phyloP scores from a whole-genome alignment of 2,797 vertebrate species.

The Neosalanx taihuensis region DNA sequence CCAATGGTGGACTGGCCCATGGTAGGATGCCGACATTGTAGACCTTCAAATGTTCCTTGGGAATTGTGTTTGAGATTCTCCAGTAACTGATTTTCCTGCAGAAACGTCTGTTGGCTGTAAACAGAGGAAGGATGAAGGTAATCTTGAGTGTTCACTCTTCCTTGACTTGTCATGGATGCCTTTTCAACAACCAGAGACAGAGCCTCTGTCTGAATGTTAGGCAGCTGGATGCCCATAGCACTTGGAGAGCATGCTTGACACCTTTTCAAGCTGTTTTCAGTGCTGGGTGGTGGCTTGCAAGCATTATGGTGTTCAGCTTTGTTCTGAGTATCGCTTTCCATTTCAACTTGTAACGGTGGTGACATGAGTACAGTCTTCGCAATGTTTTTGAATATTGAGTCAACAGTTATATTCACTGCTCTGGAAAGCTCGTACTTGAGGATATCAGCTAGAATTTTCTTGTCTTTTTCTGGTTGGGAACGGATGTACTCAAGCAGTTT shows the following conservation, averaged over 20 bases:
- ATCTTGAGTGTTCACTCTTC: constrained; percentile 39
- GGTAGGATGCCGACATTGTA: constrained; percentile 29
- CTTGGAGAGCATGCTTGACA: constrained; percentile 30
- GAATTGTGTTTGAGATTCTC: constrained; percentile 44
- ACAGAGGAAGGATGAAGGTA: constrained; percentile 25
- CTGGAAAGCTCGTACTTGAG: constrained; percentile 77
- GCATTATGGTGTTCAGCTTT: constrained; percentile 4
- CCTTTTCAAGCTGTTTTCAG: constrained; percentile 18
- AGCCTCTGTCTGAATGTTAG: constrained; percentile 58
- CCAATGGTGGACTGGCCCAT: constrained; percentile 36
- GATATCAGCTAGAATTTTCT: constrained; percentile 67
- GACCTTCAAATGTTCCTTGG: neutral
- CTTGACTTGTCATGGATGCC: constrained; percentile 28
- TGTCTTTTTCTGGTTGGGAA: constrained; percentile 51
- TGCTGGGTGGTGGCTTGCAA: constrained; percentile 1
- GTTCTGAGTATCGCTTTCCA: neutral
- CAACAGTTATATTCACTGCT: constrained; percentile 75
- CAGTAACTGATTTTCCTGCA: constrained; percentile 47
- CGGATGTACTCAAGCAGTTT: constrained; percentile 33
- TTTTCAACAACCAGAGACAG: constrained; percentile 62
- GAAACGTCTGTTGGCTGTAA: constrained; percentile 19
- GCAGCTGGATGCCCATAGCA: constrained; percentile 16
- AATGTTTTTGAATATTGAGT: constrained; percentile 75
- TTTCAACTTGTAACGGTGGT: constrained; percentile 29
- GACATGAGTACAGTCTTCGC: constrained; percentile 52